phyloP scores from a whole-genome alignment of 2,888 invertebrate species.

The Hyposoter dolosus region DNA sequence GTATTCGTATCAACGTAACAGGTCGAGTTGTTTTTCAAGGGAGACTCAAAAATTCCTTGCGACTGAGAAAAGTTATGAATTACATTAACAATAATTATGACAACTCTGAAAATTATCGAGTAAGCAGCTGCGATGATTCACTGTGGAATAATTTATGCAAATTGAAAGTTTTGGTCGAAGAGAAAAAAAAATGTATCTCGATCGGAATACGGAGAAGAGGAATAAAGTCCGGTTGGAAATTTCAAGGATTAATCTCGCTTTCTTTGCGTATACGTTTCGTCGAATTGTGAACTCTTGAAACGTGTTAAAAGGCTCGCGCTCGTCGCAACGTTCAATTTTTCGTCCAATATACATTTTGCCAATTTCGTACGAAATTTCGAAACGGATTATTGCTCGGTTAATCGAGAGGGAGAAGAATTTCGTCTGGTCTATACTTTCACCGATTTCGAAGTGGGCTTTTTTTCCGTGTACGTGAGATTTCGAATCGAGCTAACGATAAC shows the following conservation, averaged over 20 bases:
- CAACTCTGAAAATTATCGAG: not conserved
- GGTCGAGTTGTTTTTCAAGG: not conserved
- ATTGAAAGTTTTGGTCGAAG: slow-evolving; percentile 24
- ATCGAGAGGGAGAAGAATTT: slow-evolving; percentile 21
- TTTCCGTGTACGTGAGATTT: slow-evolving; percentile 49
- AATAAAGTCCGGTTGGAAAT: slow-evolving; percentile 30
- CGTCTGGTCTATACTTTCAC: slow-evolving; percentile 63
- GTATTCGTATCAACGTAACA: not conserved
- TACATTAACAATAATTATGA: slow-evolving; percentile 1
- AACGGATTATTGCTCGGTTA: slow-evolving; percentile 38
- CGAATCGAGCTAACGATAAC: slow-evolving; percentile 40
- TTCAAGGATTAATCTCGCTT: slow-evolving; percentile 38
- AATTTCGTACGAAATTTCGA: slow-evolving; percentile 56
- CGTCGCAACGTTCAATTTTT: not conserved
- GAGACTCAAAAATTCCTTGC: not conserved
- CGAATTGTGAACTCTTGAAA: not conserved
- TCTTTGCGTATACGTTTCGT: slow-evolving; percentile 23
- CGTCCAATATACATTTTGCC: not conserved
- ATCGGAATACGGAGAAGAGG: slow-evolving; percentile 32
- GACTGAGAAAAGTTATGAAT: not conserved
- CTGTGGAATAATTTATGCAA: slow-evolving; percentile 30
- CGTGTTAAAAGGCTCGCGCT: not conserved
- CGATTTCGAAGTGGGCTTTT: slow-evolving; percentile 68
- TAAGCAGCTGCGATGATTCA: slow-evolving; percentile 5
- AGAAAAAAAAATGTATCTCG: slow-evolving; percentile 17